Base-by-base conservation (phyloP, 2,888 invertebrate species). In the Sinhomidia bicolor region DNA sequence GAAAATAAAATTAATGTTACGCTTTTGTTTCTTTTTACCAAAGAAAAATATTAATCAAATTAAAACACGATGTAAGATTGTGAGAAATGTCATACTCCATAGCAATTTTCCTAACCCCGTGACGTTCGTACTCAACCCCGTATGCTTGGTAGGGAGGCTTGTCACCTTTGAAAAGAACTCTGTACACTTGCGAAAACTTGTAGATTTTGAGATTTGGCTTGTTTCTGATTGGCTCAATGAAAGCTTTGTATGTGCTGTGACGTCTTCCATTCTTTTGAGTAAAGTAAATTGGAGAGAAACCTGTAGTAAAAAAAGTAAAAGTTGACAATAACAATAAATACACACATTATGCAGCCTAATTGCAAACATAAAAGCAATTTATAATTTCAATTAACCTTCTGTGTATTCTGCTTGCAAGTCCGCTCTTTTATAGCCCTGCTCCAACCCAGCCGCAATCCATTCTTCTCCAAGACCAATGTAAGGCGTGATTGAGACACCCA, bases 221-320 rank as follows among this genome's bases (percentile, higher is more conserved):
- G 32, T 68, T 79, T 76, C 90, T 76, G 26, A 89, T 88, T 60
- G 91, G 91, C 65, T 91, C 91, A 32, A 90, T 10, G 76, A 91
- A 92, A 10, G 92, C 92, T 82, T 90, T 89, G 76, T 89, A 90
- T 0, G 91, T 91, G 65, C 91, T 90, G 36, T 89, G 83, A 6
- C 92, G 81, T 47, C 92, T 62, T 36, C 92, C 92, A 57, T 92
- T 88, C 89, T 89, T 89, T 74, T 90, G 90, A 0, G 92, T 91
- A 80, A 90, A 92, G 83, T 91, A 91, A 62, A 91, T 91, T 17
- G 89, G 89, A 0, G 91, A 91, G 85, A 91, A 91, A 12, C 91
- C 92, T 92, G 23, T 47, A 79, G n/a, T n/a, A n/a, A n/a, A n/a
- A n/a, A n/a, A n/a, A n/a, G n/a, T n/a, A n/a, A n/a, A n/a, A n/a